phyloP scores from a whole-genome alignment of 2,113 vertebrate species.

The Vanacampus margaritifer region DNA sequence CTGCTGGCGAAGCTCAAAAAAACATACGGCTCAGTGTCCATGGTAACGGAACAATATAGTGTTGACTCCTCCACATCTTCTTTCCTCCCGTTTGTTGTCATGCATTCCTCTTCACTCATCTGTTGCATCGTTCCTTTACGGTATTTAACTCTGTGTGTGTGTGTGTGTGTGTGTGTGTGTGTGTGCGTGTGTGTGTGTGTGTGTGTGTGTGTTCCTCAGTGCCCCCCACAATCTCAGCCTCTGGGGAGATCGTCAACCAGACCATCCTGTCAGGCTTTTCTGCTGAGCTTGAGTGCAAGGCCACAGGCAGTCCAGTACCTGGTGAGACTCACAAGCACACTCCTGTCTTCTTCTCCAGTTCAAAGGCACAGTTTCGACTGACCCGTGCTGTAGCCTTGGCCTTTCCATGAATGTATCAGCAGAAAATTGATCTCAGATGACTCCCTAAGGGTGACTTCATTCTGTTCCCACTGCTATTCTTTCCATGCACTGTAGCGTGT shows the following conservation, averaged over 20 bases:
- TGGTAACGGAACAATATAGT: conserved; percentile 72
- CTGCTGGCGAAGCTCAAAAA: conserved; percentile 89
- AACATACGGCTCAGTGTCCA: conserved; percentile 83
- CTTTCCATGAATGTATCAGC: conserved; percentile 14
- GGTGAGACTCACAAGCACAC: conserved; percentile 64
- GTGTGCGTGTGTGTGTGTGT: background rate
- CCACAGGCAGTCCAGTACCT: conserved; percentile 83
- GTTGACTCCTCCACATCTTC: background rate
- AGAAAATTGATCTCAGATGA: conserved; percentile 41
- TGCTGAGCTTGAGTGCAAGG: conserved; percentile 84
- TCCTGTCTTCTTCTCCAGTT: conserved; percentile 13
- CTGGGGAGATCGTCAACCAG: conserved; percentile 82
- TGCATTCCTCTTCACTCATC: background rate
- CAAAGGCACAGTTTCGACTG: background rate
- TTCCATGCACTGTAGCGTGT: conserved; percentile 2
- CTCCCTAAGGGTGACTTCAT: conserved; percentile 11
- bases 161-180: background rate
- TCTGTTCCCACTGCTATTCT: conserved; percentile 5
- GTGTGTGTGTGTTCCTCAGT: conserved; percentile 67
- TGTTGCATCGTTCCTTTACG: conserved; percentile 7
- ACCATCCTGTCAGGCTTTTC: conserved; percentile 83
- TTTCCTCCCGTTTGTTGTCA: conserved; percentile 4
- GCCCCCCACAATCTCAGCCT: conserved; percentile 81
- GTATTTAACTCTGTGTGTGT: conserved; percentile 8
- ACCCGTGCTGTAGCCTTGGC: conserved; percentile 1